A percentile compares a stretch with the other conserved stretches of the same genome.
phyloP scores from a whole-genome alignment of 2,888 invertebrate species.

The Tenthredo scrophulariae region DNA sequence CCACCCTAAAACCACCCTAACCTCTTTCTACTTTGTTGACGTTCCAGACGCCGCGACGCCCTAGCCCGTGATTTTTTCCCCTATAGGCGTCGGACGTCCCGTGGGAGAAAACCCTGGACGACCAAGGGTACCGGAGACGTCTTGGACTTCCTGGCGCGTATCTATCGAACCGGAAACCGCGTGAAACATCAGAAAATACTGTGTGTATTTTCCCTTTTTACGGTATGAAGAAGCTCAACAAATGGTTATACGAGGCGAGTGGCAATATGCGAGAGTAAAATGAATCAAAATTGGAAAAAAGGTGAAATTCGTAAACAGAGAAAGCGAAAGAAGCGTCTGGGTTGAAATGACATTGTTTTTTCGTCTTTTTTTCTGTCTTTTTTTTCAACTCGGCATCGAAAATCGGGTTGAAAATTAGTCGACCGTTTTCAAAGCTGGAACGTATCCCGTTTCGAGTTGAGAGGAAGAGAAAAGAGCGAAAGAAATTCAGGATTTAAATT shows the following conservation, averaged over 20 bases:
- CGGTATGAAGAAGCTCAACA: conserved; percentile 2
- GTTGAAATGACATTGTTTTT: background rate
- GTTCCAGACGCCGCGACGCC: conserved; percentile 34
- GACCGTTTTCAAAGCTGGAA: background rate
- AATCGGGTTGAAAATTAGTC: background rate
- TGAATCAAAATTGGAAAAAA: background rate
- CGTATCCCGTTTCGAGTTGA: background rate
- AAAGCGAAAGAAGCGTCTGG: background rate
- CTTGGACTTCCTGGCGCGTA: conserved; percentile 38
- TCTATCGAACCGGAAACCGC: conserved; percentile 38
- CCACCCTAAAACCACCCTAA: background rate
- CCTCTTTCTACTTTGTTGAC: conserved; percentile 40
- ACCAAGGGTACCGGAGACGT: background rate
- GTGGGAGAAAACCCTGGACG: conserved; percentile 15
- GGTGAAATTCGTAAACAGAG: background rate
- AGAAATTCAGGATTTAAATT: background rate
- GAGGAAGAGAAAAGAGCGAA: no score
- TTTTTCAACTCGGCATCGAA: background rate
- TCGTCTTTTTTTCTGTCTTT: no score
- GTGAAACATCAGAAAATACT: background rate
- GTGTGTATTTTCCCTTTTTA: background rate
- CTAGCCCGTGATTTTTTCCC: conserved; percentile 25
- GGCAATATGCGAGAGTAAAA: background rate
- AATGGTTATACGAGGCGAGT: background rate
- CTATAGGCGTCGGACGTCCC: conserved; percentile 34